These are phyloP conservation scores for Bryconaethiops microstoma DNA, from an alignment of 2,797 vertebrate species.

Conservation along the genomic window DNA sequence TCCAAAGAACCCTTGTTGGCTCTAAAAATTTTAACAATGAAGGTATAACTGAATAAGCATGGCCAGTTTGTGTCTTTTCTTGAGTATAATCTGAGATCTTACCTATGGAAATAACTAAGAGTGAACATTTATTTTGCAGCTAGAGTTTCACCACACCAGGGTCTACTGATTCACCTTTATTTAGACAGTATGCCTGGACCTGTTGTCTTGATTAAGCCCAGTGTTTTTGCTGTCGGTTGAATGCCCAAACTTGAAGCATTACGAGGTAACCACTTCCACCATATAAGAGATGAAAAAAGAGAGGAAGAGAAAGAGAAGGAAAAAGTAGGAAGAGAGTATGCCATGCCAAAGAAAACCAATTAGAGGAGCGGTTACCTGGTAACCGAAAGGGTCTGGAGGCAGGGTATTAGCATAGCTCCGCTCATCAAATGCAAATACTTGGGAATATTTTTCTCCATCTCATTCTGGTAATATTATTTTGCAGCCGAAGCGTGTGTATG, in stretches of 20 bases:
- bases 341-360: slow-evolving; percentile 61
- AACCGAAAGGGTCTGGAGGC: slow-evolving; percentile 64
- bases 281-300: slow-evolving; percentile 4
- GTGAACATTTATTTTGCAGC: too few relatives aligned
- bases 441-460: slow-evolving; percentile 62
- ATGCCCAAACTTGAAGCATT: slow-evolving; percentile 4
- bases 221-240: slow-evolving; percentile 9
- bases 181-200: background rate
- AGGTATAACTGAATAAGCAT: too few relatives aligned
- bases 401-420: slow-evolving; percentile 62
- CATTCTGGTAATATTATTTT: slow-evolving; percentile 41
- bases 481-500: slow-evolving; percentile 45
- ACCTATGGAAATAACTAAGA: too few relatives aligned
- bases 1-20: too few relatives aligned
- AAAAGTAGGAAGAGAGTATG: slow-evolving; percentile 33
- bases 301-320: background rate
- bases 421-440: slow-evolving; percentile 66
- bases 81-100: too few relatives aligned
- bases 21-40: too few relatives aligned
- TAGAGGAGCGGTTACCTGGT: slow-evolving; percentile 70
- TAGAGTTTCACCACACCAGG: background rate
- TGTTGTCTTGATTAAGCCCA: slow-evolving; percentile 9
- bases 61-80: too few relatives aligned
- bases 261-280: slow-evolving; percentile 14
- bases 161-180: background rate